A percentile compares a stretch with the other conserved stretches of the same genome.
Conservation (phyloP, 2,113 vertebrate species). For the Typhlomys cinereus region DNA sequence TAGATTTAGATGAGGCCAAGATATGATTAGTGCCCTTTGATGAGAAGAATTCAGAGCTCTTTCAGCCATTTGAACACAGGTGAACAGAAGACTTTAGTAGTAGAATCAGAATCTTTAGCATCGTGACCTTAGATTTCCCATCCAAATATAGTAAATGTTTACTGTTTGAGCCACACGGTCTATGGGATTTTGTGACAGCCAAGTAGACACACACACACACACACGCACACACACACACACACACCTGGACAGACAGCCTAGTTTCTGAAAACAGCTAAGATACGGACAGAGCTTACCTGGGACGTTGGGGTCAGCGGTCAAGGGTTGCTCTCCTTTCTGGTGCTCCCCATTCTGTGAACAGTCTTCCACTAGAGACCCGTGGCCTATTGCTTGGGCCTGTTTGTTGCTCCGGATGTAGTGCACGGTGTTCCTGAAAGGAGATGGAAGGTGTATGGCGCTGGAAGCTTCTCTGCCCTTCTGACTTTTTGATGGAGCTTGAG, state of each 20-base stretch:
- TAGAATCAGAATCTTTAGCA: not conserved
- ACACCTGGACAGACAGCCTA: not conserved
- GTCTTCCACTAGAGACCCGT: conserved; percentile 78
- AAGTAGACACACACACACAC: not conserved
- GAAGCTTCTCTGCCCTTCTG: not conserved
- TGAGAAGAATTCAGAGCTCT: not conserved
- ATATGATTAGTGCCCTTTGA: not conserved
- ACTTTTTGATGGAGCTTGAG: not conserved
- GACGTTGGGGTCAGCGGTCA: not conserved
- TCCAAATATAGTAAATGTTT: not conserved
- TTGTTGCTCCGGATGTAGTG: conserved; percentile 87
- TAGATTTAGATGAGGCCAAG: not conserved
- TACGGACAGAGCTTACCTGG: conserved; percentile 66
- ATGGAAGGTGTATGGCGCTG: not conserved
- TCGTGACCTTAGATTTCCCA: not conserved
- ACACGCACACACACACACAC: not conserved
- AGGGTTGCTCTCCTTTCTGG: conserved; percentile 42
- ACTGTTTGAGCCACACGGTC: not conserved
- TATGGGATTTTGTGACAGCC: not conserved
- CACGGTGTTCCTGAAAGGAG: conserved; percentile 91
- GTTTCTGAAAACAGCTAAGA: not conserved
- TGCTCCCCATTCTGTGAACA: conserved; percentile 67
- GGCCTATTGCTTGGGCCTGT: conserved; percentile 82
- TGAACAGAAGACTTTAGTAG: not conserved
- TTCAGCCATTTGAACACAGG: not conserved